phyloP scores from a whole-genome alignment of 2,888 invertebrate genomes.

The Dioctria linearis region DNA sequence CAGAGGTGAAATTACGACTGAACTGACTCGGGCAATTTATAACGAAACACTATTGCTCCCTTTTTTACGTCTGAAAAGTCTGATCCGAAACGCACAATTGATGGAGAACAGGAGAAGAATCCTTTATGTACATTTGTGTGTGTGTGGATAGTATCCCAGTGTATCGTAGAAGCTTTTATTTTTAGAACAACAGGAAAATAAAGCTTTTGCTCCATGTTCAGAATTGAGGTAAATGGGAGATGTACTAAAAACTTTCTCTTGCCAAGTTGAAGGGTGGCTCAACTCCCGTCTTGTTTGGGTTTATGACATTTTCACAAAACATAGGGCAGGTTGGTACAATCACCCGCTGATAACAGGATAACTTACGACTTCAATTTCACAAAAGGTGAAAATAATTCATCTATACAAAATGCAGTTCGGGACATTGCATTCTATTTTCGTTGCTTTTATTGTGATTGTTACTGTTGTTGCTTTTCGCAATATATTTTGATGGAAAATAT shows the following conservation, averaged over 20 bases:
- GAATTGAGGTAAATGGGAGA: conserved; percentile 35
- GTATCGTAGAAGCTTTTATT: neutral
- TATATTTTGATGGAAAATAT: too few species aligned
- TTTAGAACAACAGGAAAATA: conserved; percentile 30
- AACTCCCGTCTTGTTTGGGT: conserved; percentile 37
- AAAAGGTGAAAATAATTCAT: neutral
- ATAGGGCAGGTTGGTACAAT: conserved; percentile 8
- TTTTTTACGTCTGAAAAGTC: conserved; percentile 1
- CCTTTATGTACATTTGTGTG: conserved; percentile 18
- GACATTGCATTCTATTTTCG: too few species aligned
- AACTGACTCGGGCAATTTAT: conserved; percentile 55
- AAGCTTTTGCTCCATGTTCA: neutral
- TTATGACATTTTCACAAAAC: conserved; percentile 9
- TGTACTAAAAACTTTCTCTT: conserved; percentile 50
- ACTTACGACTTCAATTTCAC: neutral
- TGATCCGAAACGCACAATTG: conserved; percentile 8
- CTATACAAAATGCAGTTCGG: too few species aligned
- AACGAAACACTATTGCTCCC: conserved; percentile 52
- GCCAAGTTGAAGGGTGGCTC: conserved; percentile 10
- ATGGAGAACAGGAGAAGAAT: neutral
- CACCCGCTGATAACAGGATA: neutral
- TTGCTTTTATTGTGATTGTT: too few species aligned
- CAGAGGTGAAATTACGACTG: conserved; percentile 47
- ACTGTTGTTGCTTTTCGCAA: too few species aligned
- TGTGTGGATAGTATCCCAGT: neutral